Conservation (phyloP, 2,888 invertebrate species). For the Cataglyphis altisquamis region DNA sequence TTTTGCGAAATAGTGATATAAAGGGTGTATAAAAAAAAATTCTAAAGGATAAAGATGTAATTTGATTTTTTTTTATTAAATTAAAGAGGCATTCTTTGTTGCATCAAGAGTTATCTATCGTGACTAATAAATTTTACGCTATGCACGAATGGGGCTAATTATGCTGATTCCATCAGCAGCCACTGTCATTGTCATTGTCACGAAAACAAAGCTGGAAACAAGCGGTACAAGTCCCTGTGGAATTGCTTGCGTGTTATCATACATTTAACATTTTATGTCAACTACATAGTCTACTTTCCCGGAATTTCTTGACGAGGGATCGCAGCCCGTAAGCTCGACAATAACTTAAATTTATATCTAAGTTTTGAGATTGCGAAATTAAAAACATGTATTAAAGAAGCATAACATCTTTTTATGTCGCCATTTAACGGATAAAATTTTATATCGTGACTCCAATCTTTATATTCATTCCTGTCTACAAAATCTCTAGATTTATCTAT, state of each 20-base stretch:
- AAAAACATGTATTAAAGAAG: neutral
- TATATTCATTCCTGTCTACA: neutral
- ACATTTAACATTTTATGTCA: slow-evolving; percentile 48
- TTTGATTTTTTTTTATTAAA: slow-evolving; percentile 28
- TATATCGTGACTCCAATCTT: neutral
- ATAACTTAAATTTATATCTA: slow-evolving; percentile 29
- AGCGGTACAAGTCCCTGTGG: slow-evolving; percentile 34
- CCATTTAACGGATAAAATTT: neutral
- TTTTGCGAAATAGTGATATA: neutral
- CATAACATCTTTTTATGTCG: slow-evolving; percentile 4
- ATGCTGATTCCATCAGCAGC: neutral
- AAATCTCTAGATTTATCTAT: neutral
- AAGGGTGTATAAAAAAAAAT: slow-evolving; percentile 25
- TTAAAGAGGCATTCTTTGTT: neutral
- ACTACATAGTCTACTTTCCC: slow-evolving; percentile 15
- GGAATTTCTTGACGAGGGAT: slow-evolving; percentile 44
- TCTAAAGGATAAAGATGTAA: slow-evolving; percentile 12
- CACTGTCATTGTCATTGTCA: neutral
- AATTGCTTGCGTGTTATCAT: slow-evolving; percentile 46
- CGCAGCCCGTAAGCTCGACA: neutral
- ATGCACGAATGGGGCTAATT: slow-evolving; percentile 24
- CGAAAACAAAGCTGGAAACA: slow-evolving; percentile 37
- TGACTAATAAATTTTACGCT: slow-evolving; percentile 21
- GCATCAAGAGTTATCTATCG: slow-evolving; percentile 6
- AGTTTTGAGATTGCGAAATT: neutral